phyloP scores from a whole-genome alignment of 2,797 vertebrate species.

The Etheostoma perlongum region DNA sequence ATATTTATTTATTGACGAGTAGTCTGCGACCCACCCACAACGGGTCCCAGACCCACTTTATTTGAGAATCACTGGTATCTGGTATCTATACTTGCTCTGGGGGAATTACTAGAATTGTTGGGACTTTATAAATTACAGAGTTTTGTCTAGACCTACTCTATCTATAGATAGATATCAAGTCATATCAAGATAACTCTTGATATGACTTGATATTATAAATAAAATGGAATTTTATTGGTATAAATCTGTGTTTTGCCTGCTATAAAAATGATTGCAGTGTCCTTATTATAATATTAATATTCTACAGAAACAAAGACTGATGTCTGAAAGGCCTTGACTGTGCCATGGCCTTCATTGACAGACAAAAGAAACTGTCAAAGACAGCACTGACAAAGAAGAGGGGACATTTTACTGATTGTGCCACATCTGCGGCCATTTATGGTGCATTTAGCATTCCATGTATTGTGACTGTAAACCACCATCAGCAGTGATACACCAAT shows the following conservation, averaged over 20 bases:
- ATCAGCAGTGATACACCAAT: neutral
- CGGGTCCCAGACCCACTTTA: neutral
- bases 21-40: too few relatives aligned
- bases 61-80: neutral
- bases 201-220: too few relatives aligned
- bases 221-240: too few relatives aligned
- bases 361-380: neutral
- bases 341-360: neutral
- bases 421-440: neutral
- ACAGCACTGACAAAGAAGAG: neutral
- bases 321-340: neutral
- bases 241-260: neutral
- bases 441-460: neutral
- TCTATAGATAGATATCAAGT: too few relatives aligned
- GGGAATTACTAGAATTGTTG: too few relatives aligned
- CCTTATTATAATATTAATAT: too few relatives aligned
- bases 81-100: too few relatives aligned
- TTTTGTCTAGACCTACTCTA: too few relatives aligned
- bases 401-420: too few relatives aligned
- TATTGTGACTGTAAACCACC: neutral
- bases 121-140: too few relatives aligned
- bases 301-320: neutral
- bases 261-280: neutral
- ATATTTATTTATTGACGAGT: too few relatives aligned
- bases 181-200: too few relatives aligned